Percentiles rank a stretch among this genome's conserved stretches.
Conservation (phyloP, 2,113 vertebrate genomes). For the Chelonoidis abingdonii region DNA sequence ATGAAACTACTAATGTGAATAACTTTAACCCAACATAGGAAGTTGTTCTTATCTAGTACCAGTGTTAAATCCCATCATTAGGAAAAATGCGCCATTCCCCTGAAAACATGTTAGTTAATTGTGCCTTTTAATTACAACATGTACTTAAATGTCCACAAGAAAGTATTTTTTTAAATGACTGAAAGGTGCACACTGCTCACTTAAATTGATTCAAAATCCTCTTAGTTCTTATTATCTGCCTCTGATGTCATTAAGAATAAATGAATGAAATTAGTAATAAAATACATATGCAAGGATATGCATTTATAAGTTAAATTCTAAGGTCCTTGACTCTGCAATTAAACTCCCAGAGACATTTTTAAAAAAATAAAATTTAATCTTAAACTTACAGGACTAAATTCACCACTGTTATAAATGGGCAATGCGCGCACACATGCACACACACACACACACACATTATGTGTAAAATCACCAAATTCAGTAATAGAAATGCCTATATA, state of each 20-base stretch:
- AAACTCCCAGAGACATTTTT: neutral
- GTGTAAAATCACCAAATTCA: neutral
- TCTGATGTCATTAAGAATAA: neutral
- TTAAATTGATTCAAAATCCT: neutral
- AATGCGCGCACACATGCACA: neutral
- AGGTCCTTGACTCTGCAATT: neutral
- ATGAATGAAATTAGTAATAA: neutral
- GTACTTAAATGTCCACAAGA: neutral
- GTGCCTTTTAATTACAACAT: neutral
- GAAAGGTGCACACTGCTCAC: neutral
- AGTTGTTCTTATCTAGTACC: neutral
- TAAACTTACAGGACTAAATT: neutral
- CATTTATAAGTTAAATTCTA: neutral
- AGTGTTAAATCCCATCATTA: neutral
- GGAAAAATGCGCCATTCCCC: neutral
- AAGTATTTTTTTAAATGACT: conserved; percentile 5
- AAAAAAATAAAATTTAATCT: neutral
- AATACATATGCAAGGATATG: neutral
- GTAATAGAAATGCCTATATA: neutral
- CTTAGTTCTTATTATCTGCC: neutral
- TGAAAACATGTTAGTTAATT: neutral
- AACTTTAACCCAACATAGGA: conserved; percentile 18
- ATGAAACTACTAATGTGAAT: conserved; percentile 39
- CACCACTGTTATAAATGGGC: neutral
- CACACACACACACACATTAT: neutral